Base-by-base conservation (phyloP, 1,140 invertebrate genomes). In the Dreissena rostriformis region DNA sequence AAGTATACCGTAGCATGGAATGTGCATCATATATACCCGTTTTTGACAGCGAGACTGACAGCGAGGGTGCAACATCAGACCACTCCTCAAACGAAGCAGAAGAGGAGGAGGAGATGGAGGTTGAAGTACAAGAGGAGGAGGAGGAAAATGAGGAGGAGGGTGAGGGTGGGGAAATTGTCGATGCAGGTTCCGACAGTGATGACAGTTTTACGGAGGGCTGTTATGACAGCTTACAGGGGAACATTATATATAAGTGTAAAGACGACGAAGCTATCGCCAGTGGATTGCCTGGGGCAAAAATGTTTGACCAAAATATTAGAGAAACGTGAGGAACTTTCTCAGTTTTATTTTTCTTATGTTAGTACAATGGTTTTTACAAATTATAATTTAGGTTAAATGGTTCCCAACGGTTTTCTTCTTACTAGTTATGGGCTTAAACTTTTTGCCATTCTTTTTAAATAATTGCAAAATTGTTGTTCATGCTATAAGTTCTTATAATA, bases 241-340 rank as follows among this genome's bases (percentile, higher is more conserved):
- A 90, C 75, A 92, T 94, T 61, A 86, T 90, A n/a, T 92, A 94
- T 87, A 87, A 89, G 49, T 94, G 93, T 89, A 89, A 91, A 81
- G 93, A 93, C 86, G 93, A 94, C 86, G 91, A 93, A 74, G 91
- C 90, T 22, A 92, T 93, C 22, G 90, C 92, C 74, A 84, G 88
- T 67, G 93, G 92, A 12, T 72, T 88, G 29, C 92, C 91, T 19
- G 93, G 92, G 28, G 94, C 94, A 0, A 91, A 93, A 53, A 92
- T 95, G 88, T 95, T 95, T 87, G 92, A 93, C 82, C 92, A 93
- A 87, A 93, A 93, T 87, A 92, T 92, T 63, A 52, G 92, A 85
- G 92, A 93, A 87, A 92, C 89, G 92, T 93, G 76, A 76, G 73
- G 72, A n/a, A 2, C 39, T 39, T 39, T 39, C 39, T 39, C 39